Evolutionary conservation across 2,888 invertebrate genomes (phyloP).

Genomic region (Plusia festucae): DNA sequence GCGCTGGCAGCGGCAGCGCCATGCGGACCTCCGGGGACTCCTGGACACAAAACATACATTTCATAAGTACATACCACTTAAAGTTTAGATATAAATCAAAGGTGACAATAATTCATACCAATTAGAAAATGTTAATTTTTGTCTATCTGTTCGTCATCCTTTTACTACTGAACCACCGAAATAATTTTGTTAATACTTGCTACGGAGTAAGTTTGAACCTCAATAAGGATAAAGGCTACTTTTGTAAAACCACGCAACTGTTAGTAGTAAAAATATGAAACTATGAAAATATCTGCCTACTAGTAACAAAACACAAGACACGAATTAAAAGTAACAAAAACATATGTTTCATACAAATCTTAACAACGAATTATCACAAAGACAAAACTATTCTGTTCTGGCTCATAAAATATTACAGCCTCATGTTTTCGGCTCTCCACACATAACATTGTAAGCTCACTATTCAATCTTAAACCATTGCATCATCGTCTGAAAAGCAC

Average conservation of each 20-base stretch:
- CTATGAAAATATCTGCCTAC: too few species aligned
- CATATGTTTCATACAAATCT: conserved; percentile 10
- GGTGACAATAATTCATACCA: too few species aligned
- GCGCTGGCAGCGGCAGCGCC: conserved; percentile 75
- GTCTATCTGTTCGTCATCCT: too few species aligned
- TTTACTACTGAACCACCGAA: too few species aligned
- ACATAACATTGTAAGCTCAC: conserved; percentile 17
- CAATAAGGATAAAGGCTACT: too few species aligned
- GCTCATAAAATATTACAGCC: conserved; percentile 47
- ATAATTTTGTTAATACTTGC: too few species aligned
- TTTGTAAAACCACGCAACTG: too few species aligned
- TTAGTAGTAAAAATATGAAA: too few species aligned
- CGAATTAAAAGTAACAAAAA: background rate
- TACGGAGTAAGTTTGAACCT: too few species aligned
- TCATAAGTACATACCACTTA: too few species aligned
- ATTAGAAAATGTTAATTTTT: too few species aligned
- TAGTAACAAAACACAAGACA: background rate
- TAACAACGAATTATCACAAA: conserved; percentile 19
- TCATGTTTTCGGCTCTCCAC: conserved; percentile 35
- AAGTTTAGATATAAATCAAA: too few species aligned
- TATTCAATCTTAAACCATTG: conserved; percentile 31
- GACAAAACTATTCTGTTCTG: conserved; percentile 42
- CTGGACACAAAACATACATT: conserved; percentile 60
- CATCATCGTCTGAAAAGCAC: conserved; percentile 30
- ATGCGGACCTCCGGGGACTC: conserved; percentile 85